Evolutionary conservation across 2,797 vertebrate genomes (phyloP).

Genomic region (Gambusia yucatana): DNA sequence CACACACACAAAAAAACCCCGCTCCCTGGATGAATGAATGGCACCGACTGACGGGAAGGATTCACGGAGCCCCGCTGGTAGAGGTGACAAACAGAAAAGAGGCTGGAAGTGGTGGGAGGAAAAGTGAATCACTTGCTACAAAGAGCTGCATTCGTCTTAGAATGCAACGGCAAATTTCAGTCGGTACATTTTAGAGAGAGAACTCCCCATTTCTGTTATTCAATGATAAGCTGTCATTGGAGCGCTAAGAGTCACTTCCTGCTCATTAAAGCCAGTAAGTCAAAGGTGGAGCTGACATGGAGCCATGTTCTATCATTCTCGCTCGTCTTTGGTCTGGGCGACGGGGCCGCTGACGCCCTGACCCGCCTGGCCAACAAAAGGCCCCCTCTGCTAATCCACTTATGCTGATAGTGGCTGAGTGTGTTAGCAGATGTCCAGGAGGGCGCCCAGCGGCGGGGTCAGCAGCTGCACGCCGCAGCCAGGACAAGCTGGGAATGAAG

Average conservation of each 20-base stretch:
- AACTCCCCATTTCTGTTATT: slow-evolving; percentile 41
- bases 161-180: slow-evolving; percentile 52
- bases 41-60: slow-evolving; percentile 43
- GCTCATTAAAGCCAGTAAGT: slow-evolving; percentile 34
- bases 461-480: slow-evolving; percentile 56
- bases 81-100: slow-evolving; percentile 46
- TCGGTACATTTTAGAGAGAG: slow-evolving; percentile 24
- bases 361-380: slow-evolving; percentile 42
- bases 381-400: slow-evolving; percentile 65
- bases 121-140: slow-evolving; percentile 31
- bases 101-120: slow-evolving; percentile 22
- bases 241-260: slow-evolving; percentile 20
- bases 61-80: slow-evolving; percentile 11
- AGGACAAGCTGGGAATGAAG: slow-evolving; percentile 50
- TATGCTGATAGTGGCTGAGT: slow-evolving; percentile 52
- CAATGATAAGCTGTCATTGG: background rate
- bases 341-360: slow-evolving; percentile 22
- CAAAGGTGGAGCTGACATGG: slow-evolving; percentile 28
- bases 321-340: slow-evolving; percentile 32
- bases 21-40: slow-evolving; percentile 38
- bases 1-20: slow-evolving; percentile 19
- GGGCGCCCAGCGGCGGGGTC: slow-evolving; percentile 59
- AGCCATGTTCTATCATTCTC: slow-evolving; percentile 18
- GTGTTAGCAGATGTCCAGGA: slow-evolving; percentile 70
- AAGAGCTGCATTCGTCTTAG: slow-evolving; percentile 35